Conservation (phyloP, 2,113 vertebrate genomes). For the Echinops telfairi region DNA sequence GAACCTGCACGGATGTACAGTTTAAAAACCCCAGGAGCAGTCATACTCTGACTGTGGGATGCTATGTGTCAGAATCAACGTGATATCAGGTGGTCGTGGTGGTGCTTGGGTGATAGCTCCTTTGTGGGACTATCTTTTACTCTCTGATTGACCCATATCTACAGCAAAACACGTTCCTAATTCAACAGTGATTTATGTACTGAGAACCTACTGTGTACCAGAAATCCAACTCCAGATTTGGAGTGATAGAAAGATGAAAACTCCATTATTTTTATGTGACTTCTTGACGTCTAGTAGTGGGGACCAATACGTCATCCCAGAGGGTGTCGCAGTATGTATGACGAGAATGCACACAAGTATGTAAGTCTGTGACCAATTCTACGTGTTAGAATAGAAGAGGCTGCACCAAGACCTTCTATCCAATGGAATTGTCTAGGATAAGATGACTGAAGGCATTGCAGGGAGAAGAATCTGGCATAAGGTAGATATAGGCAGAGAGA, state of each 20-base stretch:
- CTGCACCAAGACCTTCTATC: not conserved
- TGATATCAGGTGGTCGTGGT: no score
- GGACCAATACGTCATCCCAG: not conserved
- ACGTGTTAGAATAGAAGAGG: not conserved
- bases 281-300: not conserved
- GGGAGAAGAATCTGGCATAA: not conserved
- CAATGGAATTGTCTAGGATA: not conserved
- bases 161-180: not conserved
- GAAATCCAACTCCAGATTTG: not conserved
- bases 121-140: not conserved
- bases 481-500: not conserved
- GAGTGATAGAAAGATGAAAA: not conserved
- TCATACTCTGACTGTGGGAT: no score
- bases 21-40: no score
- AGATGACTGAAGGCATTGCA: fast-evolving
- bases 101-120: not conserved
- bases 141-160: not conserved
- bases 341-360: not conserved
- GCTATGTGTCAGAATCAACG: no score
- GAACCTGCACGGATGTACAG: no score
- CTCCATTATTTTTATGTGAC: not conserved
- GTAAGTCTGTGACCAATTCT: not conserved
- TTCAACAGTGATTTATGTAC: not conserved
- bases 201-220: not conserved
- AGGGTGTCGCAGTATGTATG: not conserved